Evolutionary conservation across 2,113 vertebrate genomes (phyloP).

Genomic region (Neoarius graeffei): DNA sequence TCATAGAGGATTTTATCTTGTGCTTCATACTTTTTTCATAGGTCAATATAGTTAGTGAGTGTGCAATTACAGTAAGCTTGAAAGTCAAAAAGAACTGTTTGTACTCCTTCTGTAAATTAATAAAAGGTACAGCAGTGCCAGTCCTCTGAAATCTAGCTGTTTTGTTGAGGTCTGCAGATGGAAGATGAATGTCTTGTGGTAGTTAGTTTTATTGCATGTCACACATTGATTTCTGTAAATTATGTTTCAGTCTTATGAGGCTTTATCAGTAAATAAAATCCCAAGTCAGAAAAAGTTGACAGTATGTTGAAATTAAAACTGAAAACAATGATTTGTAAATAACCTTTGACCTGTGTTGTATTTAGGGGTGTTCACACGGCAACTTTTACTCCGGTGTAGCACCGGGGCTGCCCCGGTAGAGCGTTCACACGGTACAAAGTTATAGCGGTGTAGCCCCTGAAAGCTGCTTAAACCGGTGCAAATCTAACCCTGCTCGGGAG

Average conservation of each 20-base stretch:
- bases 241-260: background rate
- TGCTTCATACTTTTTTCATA: background rate
- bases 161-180: conserved; percentile 28
- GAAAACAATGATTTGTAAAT: too few relatives aligned
- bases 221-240: background rate
- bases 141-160: conserved; percentile 1
- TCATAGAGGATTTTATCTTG: conserved; percentile 16
- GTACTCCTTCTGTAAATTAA: conserved; percentile 1
- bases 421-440: too few relatives aligned
- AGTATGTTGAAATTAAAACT: too few relatives aligned
- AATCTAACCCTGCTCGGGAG: too few relatives aligned
- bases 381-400: too few relatives aligned
- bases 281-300: too few relatives aligned
- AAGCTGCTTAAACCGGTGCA: too few relatives aligned
- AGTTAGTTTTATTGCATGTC: background rate
- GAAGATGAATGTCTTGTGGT: conserved; percentile 15
- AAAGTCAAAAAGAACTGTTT: conserved; percentile 2
- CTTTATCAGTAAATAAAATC: background rate
- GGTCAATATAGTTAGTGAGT: conserved; percentile 7
- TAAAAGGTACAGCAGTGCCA: conserved; percentile 10
- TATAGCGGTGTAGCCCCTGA: too few relatives aligned
- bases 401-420: too few relatives aligned
- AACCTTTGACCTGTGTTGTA: too few relatives aligned
- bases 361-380: too few relatives aligned
- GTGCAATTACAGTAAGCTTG: background rate